Conservation (phyloP, 2,797 vertebrate species). For the Ammospiza maritima region DNA sequence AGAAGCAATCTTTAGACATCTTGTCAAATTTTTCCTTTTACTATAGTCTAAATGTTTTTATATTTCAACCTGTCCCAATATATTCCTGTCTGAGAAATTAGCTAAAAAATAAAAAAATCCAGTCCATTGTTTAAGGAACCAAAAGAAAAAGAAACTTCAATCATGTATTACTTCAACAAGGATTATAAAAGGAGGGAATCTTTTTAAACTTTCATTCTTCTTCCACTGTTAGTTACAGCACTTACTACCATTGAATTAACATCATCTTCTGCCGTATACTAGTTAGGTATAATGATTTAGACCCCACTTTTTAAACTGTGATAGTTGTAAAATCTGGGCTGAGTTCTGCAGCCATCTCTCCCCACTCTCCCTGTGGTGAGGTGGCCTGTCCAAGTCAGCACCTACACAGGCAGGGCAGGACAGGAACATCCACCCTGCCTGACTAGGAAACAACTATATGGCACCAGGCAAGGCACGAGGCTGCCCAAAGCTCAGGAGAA, state of each 20-base stretch:
- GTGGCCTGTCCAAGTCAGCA: not conserved
- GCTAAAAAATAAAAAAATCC: not conserved
- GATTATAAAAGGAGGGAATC: not conserved
- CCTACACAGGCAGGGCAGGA: not conserved
- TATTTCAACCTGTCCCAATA: not conserved
- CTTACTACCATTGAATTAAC: not conserved
- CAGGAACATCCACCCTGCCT: not conserved
- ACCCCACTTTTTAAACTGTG: not conserved
- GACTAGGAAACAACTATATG: not conserved
- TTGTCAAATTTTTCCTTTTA: not conserved
- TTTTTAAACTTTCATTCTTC: not conserved
- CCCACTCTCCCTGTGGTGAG: not conserved
- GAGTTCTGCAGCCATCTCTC: not conserved
- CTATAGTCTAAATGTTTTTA: not conserved
- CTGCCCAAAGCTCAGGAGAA: not conserved
- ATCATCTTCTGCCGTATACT: accelerated
- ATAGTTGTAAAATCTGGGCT: not conserved
- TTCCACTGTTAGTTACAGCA: not conserved
- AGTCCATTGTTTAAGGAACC: not conserved
- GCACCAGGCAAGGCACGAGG: not conserved
- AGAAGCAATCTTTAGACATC: not conserved
- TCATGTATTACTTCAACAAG: not conserved
- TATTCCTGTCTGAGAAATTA: not conserved
- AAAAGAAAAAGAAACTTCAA: not conserved
- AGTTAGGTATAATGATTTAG: not conserved